Conservation (phyloP, 2,888 invertebrate species). For the Pollenia labialis region DNA sequence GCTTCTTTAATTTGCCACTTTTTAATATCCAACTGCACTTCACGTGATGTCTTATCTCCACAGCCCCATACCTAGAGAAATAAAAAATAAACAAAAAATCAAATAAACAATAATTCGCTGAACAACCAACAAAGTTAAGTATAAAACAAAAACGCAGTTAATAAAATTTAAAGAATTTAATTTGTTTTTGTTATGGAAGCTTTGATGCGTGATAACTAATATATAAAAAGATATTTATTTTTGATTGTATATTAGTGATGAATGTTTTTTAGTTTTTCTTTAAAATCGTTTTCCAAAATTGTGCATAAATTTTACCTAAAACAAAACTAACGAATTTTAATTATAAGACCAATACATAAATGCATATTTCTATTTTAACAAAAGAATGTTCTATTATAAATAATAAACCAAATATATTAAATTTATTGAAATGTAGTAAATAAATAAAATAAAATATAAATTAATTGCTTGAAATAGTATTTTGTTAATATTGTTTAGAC, state of each 20-base stretch:
- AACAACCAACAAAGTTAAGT: conserved; percentile 8
- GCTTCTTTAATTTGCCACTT: conserved; percentile 96
- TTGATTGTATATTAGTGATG: conserved; percentile 40
- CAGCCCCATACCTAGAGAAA: conserved; percentile 91
- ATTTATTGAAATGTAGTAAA: conserved; percentile 36
- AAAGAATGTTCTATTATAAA: conserved; percentile 39
- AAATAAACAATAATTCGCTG: conserved; percentile 33
- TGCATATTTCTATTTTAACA: conserved; percentile 43
- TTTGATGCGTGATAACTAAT: conserved; percentile 68
- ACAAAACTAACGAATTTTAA: conserved; percentile 57
- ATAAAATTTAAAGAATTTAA: conserved; percentile 6
- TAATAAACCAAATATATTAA: conserved; percentile 57
- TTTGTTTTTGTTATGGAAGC: conserved; percentile 69
- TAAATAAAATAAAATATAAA: conserved; percentile 39
- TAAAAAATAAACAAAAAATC: not conserved
- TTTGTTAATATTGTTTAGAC: not conserved
- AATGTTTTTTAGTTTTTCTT: conserved; percentile 36
- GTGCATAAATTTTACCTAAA: conserved; percentile 52
- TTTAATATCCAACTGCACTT: conserved; percentile 94
- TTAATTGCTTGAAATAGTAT: conserved; percentile 14
- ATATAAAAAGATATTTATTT: conserved; percentile 18
- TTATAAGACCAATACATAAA: conserved; percentile 45
- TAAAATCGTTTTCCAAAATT: conserved; percentile 23
- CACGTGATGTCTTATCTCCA: conserved; percentile 90
- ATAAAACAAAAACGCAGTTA: conserved; percentile 35